These are phyloP conservation scores for Vultur gryphus DNA, from an alignment of 2,797 vertebrate genomes.

Conservation along the genomic window DNA sequence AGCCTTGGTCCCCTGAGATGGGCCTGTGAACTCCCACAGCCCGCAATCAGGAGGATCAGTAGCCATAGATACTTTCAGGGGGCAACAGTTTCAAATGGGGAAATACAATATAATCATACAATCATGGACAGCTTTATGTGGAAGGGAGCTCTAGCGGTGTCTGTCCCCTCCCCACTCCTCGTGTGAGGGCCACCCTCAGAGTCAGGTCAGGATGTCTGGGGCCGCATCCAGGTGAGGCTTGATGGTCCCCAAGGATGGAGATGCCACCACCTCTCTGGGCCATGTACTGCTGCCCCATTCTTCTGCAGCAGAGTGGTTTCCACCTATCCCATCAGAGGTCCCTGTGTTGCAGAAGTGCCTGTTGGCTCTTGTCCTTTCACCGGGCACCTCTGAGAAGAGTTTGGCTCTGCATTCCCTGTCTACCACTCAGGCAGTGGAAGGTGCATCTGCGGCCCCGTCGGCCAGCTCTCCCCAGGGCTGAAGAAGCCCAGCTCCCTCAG, in stretches of 20 bases:
- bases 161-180: neutral
- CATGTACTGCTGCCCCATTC: neutral
- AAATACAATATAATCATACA: neutral
- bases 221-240: neutral
- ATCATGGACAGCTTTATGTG: neutral
- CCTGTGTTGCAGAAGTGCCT: neutral
- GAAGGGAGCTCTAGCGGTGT: neutral
- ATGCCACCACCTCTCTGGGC: neutral
- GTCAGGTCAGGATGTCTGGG: neutral
- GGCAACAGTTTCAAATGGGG: neutral
- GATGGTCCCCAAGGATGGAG: neutral
- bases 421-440: neutral
- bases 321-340: neutral
- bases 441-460: neutral
- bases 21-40: neutral
- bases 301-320: neutral
- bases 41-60: accelerated
- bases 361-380: neutral
- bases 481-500: neutral
- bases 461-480: neutral
- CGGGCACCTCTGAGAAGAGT: neutral
- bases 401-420: neutral
- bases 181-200: neutral
- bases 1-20: neutral
- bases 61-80: neutral